These are phyloP conservation scores for Sarcophaga subvicina DNA, from an alignment of 2,888 invertebrate genomes.

Conservation along the genomic window DNA sequence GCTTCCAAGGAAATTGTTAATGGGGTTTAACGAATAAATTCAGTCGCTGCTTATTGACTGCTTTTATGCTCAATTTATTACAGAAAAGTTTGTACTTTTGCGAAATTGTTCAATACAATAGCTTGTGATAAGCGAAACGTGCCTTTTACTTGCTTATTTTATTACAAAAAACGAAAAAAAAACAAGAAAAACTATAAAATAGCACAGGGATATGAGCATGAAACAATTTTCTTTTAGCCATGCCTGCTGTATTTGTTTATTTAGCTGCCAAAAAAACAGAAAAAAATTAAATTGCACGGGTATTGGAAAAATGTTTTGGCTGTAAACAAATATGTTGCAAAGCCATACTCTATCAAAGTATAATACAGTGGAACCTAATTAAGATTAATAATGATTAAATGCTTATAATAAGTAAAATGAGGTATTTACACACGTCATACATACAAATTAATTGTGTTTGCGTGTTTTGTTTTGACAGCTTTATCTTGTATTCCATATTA, in stretches of 20 bases:
- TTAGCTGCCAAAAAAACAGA: neutral
- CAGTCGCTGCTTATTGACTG: neutral
- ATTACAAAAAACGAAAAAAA: neutral
- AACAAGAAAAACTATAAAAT: neutral
- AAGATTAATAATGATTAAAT: no score
- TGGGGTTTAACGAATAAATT: neutral
- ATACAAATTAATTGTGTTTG: no score
- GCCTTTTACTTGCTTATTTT: conserved; percentile 8
- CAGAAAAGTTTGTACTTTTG: neutral
- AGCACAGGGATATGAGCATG: neutral
- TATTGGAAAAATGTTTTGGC: no score
- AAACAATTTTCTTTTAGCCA: neutral
- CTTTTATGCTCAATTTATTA: neutral
- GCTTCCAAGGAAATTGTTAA: neutral
- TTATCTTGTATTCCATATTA: no score
- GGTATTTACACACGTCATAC: no score
- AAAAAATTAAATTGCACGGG: no score
- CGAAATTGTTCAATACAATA: conserved; percentile 12
- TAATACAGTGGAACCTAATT: no score
- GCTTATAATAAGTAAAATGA: no score
- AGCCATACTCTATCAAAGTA: no score
- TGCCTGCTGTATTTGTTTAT: neutral
- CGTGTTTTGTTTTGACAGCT: no score
- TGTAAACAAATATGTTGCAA: no score
- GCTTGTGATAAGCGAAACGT: conserved; percentile 15